Conservation (phyloP, 2,888 invertebrate species). For the Apamea anceps region DNA sequence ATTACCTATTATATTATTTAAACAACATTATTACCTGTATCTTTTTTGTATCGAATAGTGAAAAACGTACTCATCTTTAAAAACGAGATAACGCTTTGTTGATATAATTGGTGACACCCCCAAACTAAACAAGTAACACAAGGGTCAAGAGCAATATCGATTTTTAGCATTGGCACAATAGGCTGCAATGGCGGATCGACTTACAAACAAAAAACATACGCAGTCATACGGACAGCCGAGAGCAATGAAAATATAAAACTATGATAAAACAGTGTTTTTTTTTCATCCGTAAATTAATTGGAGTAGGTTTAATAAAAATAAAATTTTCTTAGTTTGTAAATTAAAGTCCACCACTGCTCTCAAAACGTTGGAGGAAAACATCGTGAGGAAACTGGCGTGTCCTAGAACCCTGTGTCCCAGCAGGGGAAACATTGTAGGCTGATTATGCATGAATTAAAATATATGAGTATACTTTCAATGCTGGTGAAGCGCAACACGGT, state of each 20-base stretch:
- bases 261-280: not conserved
- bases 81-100: not conserved
- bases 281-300: not conserved
- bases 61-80: not conserved
- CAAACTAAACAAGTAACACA: not conserved
- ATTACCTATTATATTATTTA: too few relatives aligned
- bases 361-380: too few relatives aligned
- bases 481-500: not conserved
- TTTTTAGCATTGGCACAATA: not conserved
- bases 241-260: not conserved
- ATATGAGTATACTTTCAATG: not conserved
- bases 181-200: not conserved
- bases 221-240: not conserved
- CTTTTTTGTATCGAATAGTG: not conserved
- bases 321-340: not conserved
- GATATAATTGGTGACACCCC: not conserved
- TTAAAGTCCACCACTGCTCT: not conserved
- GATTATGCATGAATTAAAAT: not conserved
- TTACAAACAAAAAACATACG: not conserved
- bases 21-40: not conserved
- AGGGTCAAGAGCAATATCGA: slow-evolving; percentile 7
- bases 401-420: too few relatives aligned
- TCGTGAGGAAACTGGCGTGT: too few relatives aligned
- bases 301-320: not conserved
- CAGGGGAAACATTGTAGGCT: too few relatives aligned